Conservation (phyloP, 1,140 invertebrate genomes). For the Orchestia grillus region DNA sequence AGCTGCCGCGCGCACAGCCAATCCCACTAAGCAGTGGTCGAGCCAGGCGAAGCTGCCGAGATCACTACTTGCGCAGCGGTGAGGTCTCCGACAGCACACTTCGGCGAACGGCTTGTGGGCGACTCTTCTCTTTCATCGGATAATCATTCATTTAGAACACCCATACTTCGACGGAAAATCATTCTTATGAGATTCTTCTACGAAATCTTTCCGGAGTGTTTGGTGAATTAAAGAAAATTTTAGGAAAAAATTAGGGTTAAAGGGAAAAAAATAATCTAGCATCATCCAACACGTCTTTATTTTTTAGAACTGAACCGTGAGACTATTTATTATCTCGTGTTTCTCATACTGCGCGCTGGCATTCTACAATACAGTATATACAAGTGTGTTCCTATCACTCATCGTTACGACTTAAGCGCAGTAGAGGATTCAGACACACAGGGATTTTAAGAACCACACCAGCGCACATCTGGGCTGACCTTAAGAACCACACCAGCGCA, state of each 20-base stretch:
- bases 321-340: not conserved
- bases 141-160: not conserved
- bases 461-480: too few species aligned
- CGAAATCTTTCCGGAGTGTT: not conserved
- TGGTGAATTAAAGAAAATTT: not conserved
- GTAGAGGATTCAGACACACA: not conserved
- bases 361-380: not conserved
- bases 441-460: too few species aligned
- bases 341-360: not conserved
- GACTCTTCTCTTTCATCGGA: not conserved
- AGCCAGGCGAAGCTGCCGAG: not conserved
- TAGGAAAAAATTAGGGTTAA: not conserved
- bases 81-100: not conserved
- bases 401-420: not conserved
- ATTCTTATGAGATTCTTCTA: not conserved
- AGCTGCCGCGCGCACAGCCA: too few species aligned
- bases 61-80: constrained; percentile 21
- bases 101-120: not conserved
- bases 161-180: not conserved
- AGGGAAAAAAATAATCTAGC: not conserved
- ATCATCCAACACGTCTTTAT: not conserved
- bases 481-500: too few species aligned
- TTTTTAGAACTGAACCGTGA: not conserved
- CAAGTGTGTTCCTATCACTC: not conserved
- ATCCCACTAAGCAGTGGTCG: not conserved